Evolutionary conservation across 2,888 invertebrate species (phyloP).

Genomic region (Phengaris alcon): DNA sequence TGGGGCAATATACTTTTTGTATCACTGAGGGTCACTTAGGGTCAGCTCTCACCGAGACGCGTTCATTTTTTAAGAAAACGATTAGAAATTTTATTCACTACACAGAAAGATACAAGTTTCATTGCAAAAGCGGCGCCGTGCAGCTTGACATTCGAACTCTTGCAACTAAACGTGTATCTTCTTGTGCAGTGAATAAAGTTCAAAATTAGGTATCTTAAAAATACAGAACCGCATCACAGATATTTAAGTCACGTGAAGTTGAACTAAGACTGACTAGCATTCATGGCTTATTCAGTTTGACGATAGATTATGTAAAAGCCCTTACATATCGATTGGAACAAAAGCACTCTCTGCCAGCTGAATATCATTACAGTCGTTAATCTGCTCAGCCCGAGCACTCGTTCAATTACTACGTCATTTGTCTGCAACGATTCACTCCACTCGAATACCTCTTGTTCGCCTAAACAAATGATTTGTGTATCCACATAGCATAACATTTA

Average conservation of each 20-base stretch:
- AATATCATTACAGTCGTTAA: conserved; percentile 27
- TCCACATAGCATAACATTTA: background rate
- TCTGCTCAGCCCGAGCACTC: conserved; percentile 22
- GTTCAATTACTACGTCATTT: conserved; percentile 15
- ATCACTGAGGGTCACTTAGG: background rate
- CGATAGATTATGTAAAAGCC: background rate
- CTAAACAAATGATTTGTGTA: background rate
- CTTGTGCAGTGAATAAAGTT: no score
- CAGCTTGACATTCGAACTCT: no score
- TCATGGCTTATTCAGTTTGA: background rate
- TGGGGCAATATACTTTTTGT: no score
- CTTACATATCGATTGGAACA: conserved; percentile 11
- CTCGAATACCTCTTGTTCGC: background rate
- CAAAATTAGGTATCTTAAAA: no score
- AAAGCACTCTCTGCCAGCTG: background rate
- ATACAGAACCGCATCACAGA: no score
- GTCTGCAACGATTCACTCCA: background rate
- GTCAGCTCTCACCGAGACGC: background rate
- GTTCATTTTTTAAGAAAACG: no score
- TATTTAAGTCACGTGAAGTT: no score
- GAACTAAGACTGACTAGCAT: background rate
- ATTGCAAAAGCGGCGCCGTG: no score
- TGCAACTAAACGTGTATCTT: no score
- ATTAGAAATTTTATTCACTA: no score
- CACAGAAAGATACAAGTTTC: no score